Percentiles rank a stretch among this genome's conserved stretches.
These are phyloP conservation scores for Pygmarrhopalites habei DNA, from an alignment of 1,140 invertebrate species.

Conservation along the genomic window DNA sequence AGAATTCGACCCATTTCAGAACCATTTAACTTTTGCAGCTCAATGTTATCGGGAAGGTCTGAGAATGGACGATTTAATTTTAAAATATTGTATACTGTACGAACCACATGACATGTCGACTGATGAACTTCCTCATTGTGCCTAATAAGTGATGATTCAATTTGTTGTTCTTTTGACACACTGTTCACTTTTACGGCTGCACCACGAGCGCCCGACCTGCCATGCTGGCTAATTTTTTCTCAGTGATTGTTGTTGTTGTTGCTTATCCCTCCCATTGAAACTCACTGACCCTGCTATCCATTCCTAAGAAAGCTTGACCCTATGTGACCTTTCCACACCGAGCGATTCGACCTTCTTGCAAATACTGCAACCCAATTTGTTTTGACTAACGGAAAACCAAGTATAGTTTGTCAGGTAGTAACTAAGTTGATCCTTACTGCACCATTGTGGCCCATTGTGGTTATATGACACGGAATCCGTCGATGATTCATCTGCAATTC, in stretches of 20 bases:
- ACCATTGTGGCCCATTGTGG: too few species aligned
- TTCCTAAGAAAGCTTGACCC: background rate
- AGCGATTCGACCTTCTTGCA: background rate
- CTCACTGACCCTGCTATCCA: background rate
- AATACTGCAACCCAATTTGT: background rate
- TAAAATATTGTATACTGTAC: background rate
- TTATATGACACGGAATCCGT: too few species aligned
- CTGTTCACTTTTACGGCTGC: background rate
- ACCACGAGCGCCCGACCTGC: background rate
- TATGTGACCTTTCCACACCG: background rate
- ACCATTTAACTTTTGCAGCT: background rate
- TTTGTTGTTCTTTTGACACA: background rate
- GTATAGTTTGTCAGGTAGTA: background rate
- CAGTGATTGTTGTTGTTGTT: background rate
- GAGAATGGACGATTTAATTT: background rate
- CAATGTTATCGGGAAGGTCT: background rate
- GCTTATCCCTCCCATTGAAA: background rate
- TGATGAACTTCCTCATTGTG: background rate
- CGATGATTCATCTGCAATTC: too few species aligned
- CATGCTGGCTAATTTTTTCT: background rate
- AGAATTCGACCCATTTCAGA: background rate
- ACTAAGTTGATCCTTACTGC: background rate
- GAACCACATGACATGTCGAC: background rate
- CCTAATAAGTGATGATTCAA: background rate
- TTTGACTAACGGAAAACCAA: background rate